phyloP scores from a whole-genome alignment of 2,888 invertebrate genomes.

The Drosophila neotestacea region DNA sequence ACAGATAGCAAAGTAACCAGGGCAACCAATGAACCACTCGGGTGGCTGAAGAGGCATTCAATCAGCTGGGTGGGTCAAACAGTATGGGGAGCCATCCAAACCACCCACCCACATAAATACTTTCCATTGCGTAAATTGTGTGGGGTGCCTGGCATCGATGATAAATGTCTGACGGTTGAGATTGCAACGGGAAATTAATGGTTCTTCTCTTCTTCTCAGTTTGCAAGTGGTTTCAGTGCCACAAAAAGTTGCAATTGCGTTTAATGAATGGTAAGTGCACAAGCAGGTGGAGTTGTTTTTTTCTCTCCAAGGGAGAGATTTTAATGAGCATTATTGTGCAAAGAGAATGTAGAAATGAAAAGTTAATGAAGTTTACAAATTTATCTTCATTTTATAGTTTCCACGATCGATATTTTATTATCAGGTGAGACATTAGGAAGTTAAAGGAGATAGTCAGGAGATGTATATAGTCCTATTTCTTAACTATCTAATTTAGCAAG shows the following conservation, averaged over 20 bases:
- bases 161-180: constrained; percentile 68
- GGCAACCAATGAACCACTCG: constrained; percentile 1
- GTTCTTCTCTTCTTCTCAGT: constrained; percentile 12
- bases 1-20: constrained; percentile 29
- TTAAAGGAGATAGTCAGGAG: too few relatives aligned
- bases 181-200: constrained; percentile 65
- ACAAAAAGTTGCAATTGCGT: constrained; percentile 32
- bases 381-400: background rate
- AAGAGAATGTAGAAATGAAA: background rate
- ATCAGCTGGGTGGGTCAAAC: constrained; percentile 34
- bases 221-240: constrained; percentile 10
- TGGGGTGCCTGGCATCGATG: constrained; percentile 56
- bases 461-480: too few relatives aligned
- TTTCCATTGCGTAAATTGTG: constrained; percentile 71
- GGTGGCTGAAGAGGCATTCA: constrained; percentile 13
- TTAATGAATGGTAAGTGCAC: constrained; percentile 19
- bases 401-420: background rate
- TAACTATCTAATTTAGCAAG: too few relatives aligned
- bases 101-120: constrained; percentile 60
- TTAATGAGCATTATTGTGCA: constrained; percentile 29
- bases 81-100: constrained; percentile 34
- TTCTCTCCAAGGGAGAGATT: background rate
- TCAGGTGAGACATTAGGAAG: too few relatives aligned
- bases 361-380: background rate
- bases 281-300: constrained; percentile 36